A percentile compares a stretch with the other conserved stretches of the same genome.
Conservation (phyloP, 2,113 vertebrate genomes). For the Dolichallabes microphthalmus region DNA sequence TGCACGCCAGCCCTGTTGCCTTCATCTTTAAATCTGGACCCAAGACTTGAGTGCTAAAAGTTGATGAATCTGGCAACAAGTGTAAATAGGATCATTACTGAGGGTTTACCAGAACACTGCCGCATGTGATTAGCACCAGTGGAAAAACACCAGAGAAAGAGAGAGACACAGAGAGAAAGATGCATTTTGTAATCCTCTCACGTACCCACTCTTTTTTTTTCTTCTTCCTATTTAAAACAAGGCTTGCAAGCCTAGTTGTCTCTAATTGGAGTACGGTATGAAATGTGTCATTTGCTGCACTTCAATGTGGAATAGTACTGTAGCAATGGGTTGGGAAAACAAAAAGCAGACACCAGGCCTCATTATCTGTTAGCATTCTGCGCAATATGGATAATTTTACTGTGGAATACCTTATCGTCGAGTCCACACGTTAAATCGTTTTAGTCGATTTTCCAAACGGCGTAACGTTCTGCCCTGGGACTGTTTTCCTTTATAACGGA, state of each 20-base stretch:
- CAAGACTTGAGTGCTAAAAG: conserved; percentile 66
- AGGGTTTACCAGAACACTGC: conserved; percentile 65
- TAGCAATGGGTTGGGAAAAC: conserved; percentile 49
- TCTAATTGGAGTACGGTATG: conserved; percentile 74
- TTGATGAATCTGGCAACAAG: conserved; percentile 74
- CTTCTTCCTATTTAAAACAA: not conserved
- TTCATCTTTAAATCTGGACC: conserved; percentile 9
- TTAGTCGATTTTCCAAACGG: not conserved
- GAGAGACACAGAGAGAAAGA: conserved; percentile 46
- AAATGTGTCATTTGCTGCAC: conserved; percentile 71
- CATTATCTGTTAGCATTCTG: conserved; percentile 33
- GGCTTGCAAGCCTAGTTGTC: conserved; percentile 42
- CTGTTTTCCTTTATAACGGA: not conserved
- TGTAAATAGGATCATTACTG: conserved; percentile 75
- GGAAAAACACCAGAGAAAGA: conserved; percentile 47
- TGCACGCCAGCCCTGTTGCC: conserved; percentile 37
- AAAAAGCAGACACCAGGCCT: conserved; percentile 54
- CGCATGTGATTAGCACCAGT: conserved; percentile 61
- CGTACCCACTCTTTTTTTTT: conserved; percentile 8
- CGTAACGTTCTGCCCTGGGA: too few species aligned
- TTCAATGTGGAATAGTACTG: conserved; percentile 66
- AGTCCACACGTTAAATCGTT: not conserved
- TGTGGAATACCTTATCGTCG: not conserved
- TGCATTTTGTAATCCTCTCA: conserved; percentile 41
- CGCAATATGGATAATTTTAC: conserved; percentile 1